Percentiles rank a stretch among this genome's conserved stretches.
These are phyloP conservation scores for Eufriesea mexicana DNA, from an alignment of 1,140 invertebrate species.

Conservation along the genomic window DNA sequence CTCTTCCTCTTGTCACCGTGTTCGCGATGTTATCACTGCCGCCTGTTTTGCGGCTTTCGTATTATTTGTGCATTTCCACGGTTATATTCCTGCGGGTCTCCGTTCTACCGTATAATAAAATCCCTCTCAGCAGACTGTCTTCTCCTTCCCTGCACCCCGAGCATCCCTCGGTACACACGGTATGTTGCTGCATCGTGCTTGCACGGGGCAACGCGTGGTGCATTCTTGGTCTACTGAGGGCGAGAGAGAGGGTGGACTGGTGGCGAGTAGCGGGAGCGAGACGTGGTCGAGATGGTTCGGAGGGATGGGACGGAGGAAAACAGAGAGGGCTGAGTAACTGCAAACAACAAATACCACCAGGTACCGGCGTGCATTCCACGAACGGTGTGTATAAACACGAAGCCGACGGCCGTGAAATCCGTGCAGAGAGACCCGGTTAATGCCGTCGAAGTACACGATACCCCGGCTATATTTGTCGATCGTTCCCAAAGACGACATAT, in stretches of 20 bases:
- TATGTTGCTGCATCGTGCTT: slow-evolving; percentile 42
- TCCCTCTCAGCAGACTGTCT: slow-evolving; percentile 49
- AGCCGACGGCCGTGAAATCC: slow-evolving; percentile 60
- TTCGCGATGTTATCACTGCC: slow-evolving; percentile 57
- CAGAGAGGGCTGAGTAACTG: slow-evolving; percentile 64
- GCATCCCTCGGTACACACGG: slow-evolving; percentile 21
- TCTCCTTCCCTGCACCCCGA: slow-evolving; percentile 20
- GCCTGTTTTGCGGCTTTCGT: slow-evolving; percentile 53
- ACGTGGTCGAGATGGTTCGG: neutral
- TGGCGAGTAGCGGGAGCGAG: slow-evolving; percentile 5
- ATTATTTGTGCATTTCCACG: slow-evolving; percentile 65
- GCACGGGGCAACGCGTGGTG: slow-evolving; percentile 47
- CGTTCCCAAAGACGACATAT: slow-evolving; percentile 37
- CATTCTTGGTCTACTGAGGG: slow-evolving; percentile 31
- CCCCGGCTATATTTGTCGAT: slow-evolving; percentile 58
- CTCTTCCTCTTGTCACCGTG: slow-evolving; percentile 39
- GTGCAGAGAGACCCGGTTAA: slow-evolving; percentile 37
- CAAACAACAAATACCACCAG: slow-evolving; percentile 68
- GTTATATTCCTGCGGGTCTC: slow-evolving; percentile 52
- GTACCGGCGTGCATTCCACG: slow-evolving; percentile 54
- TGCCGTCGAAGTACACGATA: slow-evolving; percentile 34
- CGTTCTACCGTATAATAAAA: slow-evolving; percentile 62
- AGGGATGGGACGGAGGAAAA: slow-evolving; percentile 32
- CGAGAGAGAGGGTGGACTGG: too few species aligned
- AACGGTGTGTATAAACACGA: slow-evolving; percentile 58